phyloP scores from a whole-genome alignment of 2,797 vertebrate genomes.

The Eulemur rubriventer region DNA sequence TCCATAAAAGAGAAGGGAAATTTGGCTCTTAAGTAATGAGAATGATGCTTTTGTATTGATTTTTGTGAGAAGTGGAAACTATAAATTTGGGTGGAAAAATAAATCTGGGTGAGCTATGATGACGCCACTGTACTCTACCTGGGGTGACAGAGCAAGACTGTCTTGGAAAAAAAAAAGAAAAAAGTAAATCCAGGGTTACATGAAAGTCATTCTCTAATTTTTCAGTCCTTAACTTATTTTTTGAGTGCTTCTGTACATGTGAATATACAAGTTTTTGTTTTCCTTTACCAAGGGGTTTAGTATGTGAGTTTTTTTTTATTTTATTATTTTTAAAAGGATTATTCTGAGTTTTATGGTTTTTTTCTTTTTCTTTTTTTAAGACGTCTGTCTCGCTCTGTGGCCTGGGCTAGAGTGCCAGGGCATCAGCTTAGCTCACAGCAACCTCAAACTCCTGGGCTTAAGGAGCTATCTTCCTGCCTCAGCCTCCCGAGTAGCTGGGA shows the following conservation, averaged over 20 bases:
- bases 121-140: background rate
- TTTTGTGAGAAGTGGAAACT: constrained; percentile 43
- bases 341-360: no score
- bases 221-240: background rate
- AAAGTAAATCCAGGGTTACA: background rate
- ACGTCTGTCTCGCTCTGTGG: no score
- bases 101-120: background rate
- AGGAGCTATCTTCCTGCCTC: no score
- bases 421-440: no score
- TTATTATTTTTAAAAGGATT: no score
- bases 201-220: background rate
- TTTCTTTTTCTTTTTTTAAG: no score
- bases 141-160: background rate
- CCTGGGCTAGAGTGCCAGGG: no score
- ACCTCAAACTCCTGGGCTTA: no score
- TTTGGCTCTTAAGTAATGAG: background rate
- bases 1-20: background rate
- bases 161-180: background rate
- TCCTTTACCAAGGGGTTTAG: background rate
- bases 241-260: background rate
- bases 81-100: background rate
- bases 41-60: constrained; percentile 32
- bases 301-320: background rate
- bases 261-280: background rate
- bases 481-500: no score